Evolutionary conservation across 2,888 invertebrate genomes (phyloP), one percentile per base, ranked within the genome.

Genomic region (Lycia hirtaria): DNA sequence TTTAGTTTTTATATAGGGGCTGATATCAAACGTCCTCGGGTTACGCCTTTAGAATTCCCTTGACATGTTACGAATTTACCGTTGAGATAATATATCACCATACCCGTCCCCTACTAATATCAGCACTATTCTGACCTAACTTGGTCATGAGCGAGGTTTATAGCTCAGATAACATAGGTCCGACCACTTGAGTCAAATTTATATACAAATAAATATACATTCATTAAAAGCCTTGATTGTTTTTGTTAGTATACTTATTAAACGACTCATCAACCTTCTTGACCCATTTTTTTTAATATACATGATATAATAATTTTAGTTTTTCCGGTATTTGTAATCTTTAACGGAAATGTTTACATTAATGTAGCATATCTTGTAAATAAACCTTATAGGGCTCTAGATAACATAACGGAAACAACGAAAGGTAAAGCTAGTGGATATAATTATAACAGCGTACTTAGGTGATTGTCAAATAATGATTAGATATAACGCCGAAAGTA

Each of bases 1-100:
- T 69, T 73, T 64, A 69, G 75, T 75, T 79, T 76, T 80, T 88
- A 84, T 88, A 88, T 87, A 85, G 76, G 84, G 83, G 84, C 81
- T 72, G 75, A 72, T 86, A 87, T 83, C 87, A 73, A 69, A 56
- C 63, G 76, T 80, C 77, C 80, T 78, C 72, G 64, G 49, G 47
- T 62, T 66, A 58, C 73, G 62, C 65, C 67, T 69, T 65, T 64
- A 50, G 56, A 52, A 59, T 67, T 62, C 68, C 86, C 86, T 85
- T 87, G 85, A 83, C 85, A 83, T 73, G 65, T 82, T 80, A 78
- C 76, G 26, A 41, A 48, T 37, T 45, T 26, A 41, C 71, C 45
- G 33, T 33, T 59, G 17, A 20, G 1, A 35, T 32, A 28, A 59
- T 51, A 47, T 54, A 66, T 57, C 51, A 51, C 47, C 56, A 47